Conservation (phyloP, 1,140 invertebrate species). For the Drosophila azteca region DNA sequence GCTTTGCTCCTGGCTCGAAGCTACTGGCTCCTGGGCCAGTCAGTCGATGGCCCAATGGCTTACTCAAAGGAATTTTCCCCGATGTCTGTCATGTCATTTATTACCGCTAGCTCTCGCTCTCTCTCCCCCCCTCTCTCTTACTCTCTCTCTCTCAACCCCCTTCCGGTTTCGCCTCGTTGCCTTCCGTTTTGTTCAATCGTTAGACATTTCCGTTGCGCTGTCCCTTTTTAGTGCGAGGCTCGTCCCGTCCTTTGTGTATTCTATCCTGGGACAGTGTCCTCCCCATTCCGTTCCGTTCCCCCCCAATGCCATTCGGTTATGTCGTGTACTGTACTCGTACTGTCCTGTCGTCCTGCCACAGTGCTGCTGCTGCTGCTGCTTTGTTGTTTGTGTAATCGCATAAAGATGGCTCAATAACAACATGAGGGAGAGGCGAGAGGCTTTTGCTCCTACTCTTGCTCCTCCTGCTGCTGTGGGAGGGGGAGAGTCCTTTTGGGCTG, state of each 20-base stretch:
- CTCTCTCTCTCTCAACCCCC: constrained; percentile 1
- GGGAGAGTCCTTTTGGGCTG: constrained; percentile 46
- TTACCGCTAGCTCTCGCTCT: constrained; percentile 46
- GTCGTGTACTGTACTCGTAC: constrained; percentile 21
- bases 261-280: constrained; percentile 38
- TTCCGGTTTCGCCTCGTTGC: constrained; percentile 38
- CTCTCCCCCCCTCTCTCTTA: background rate
- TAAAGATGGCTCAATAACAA: constrained; percentile 80
- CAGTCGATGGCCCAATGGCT: constrained; percentile 2
- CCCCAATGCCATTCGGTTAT: constrained; percentile 25
- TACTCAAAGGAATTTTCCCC: constrained; percentile 66
- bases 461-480: background rate
- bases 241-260: constrained; percentile 64
- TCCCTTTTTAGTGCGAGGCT: constrained; percentile 71
- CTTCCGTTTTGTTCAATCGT: constrained; percentile 74
- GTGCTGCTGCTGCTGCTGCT: background rate
- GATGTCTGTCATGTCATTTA: constrained; percentile 77
- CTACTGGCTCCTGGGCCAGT: constrained; percentile 17
- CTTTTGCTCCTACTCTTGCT: too few species aligned
- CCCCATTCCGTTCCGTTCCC: background rate
- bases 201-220: constrained; percentile 78
- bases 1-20: too few species aligned
- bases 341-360: background rate
- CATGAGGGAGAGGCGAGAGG: constrained; percentile 16
- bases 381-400: constrained; percentile 75